phyloP scores from a whole-genome alignment of 1,140 invertebrate genomes.

The Euschistus heros region DNA sequence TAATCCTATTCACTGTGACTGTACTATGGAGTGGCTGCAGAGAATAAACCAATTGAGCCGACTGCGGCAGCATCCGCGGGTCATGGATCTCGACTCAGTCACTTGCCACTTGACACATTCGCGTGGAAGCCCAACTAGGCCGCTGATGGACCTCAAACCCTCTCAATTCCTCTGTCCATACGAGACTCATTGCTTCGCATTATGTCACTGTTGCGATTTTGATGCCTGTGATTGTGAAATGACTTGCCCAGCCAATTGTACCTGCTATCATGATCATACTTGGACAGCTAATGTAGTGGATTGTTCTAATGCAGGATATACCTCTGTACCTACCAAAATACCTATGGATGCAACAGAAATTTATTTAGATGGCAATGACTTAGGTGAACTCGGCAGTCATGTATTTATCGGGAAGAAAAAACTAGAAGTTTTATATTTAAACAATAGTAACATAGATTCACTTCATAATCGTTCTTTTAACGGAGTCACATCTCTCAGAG shows the following conservation, averaged over 20 bases:
- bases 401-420: conserved; percentile 46
- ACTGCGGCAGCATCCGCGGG: conserved; percentile 40
- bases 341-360: conserved; percentile 48
- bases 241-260: conserved; percentile 43
- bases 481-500: conserved; percentile 38
- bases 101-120: conserved; percentile 34
- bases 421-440: conserved; percentile 40
- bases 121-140: conserved; percentile 34
- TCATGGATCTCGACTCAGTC: conserved; percentile 38
- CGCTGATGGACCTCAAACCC: conserved; percentile 54
- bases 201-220: conserved; percentile 52
- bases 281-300: conserved; percentile 45
- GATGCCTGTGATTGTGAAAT: conserved; percentile 48
- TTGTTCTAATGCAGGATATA: conserved; percentile 36
- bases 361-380: conserved; percentile 44
- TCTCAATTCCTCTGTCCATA: conserved; percentile 54
- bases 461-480: conserved; percentile 47
- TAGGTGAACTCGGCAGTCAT: conserved; percentile 40
- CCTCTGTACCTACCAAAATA: conserved; percentile 38
- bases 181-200: conserved; percentile 45
- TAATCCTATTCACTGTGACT: conserved; percentile 74
- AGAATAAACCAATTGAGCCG: conserved; percentile 58
- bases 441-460: conserved; percentile 38
- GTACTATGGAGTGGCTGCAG: conserved; percentile 75
- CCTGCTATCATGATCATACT: conserved; percentile 42